These are phyloP conservation scores for Villa cingulata DNA, from an alignment of 2,888 invertebrate species.

Conservation along the genomic window DNA sequence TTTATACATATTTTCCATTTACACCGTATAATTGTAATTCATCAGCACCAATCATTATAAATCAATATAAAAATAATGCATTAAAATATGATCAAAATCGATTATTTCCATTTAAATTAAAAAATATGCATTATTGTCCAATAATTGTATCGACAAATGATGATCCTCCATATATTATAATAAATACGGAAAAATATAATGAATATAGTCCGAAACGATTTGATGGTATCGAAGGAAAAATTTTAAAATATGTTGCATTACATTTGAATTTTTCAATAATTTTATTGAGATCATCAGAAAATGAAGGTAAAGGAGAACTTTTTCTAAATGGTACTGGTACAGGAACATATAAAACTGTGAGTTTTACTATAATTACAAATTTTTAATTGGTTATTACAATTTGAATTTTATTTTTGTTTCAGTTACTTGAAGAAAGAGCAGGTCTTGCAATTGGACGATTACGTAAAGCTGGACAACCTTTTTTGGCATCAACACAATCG, in stretches of 20 bases:
- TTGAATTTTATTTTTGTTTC: background rate
- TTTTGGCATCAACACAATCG: conserved; percentile 16
- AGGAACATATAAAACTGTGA: conserved; percentile 22
- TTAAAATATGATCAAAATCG: background rate
- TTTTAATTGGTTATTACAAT: conserved; percentile 9
- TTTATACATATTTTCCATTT: background rate
- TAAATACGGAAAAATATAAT: background rate
- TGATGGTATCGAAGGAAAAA: conserved; percentile 10
- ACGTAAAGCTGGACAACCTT: conserved; percentile 14
- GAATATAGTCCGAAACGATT: background rate
- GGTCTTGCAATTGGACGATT: conserved; percentile 23
- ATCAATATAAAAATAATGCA: background rate
- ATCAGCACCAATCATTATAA: background rate
- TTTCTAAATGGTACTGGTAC: conserved; percentile 12
- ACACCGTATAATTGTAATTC: background rate
- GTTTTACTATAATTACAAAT: too few relatives aligned
- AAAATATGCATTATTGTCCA: conserved; percentile 5
- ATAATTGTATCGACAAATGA: conserved; percentile 2
- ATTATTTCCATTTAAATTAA: conserved; percentile 3
- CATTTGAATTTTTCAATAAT: conserved; percentile 9
- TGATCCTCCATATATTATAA: conserved; percentile 7
- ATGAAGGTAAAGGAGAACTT: conserved; percentile 8
- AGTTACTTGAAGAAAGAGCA: conserved; percentile 18
- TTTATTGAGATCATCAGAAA: background rate
- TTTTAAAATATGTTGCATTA: conserved; percentile 8